Evolutionary conservation across 2,888 invertebrate species (phyloP).

Genomic region (Hydrotaea cyrtoneurina): DNA sequence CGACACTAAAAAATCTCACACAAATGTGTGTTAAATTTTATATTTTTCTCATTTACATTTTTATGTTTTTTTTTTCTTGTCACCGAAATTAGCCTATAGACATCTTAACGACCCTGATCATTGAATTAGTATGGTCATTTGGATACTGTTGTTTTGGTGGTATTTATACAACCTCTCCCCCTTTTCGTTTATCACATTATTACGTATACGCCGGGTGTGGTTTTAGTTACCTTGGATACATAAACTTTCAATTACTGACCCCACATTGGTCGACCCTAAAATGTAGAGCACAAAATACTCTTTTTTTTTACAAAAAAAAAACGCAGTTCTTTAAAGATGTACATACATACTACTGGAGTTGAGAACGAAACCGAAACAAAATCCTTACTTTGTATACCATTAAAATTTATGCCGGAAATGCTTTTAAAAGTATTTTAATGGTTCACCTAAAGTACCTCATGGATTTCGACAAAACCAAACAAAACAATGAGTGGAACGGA

Average conservation of each 20-base stretch:
- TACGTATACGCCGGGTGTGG: not conserved
- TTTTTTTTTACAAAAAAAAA: not conserved
- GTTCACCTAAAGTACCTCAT: conserved; percentile 39
- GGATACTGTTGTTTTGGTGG: not conserved
- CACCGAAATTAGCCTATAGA: not conserved
- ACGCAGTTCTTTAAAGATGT: not conserved
- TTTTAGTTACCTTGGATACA: not conserved
- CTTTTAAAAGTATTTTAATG: conserved; percentile 44
- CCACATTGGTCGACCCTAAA: conserved; percentile 3
- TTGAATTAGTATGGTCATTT: conserved; percentile 4
- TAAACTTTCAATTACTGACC: conserved; percentile 16
- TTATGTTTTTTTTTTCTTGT: not conserved
- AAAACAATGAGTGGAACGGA: not conserved
- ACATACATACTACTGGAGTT: not conserved
- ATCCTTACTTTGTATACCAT: conserved; percentile 5
- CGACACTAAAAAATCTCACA: no score
- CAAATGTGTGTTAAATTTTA: no score
- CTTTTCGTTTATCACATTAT: not conserved
- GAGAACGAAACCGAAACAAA: not conserved
- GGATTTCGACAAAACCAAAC: conserved; percentile 25
- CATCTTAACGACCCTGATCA: not conserved
- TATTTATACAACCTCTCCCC: not conserved
- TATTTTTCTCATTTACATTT: not conserved
- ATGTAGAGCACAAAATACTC: not conserved
- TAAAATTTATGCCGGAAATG: conserved; percentile 34